phyloP scores from a whole-genome alignment of 2,797 vertebrate species.

The Periophthalmus magnuspinnatus region DNA sequence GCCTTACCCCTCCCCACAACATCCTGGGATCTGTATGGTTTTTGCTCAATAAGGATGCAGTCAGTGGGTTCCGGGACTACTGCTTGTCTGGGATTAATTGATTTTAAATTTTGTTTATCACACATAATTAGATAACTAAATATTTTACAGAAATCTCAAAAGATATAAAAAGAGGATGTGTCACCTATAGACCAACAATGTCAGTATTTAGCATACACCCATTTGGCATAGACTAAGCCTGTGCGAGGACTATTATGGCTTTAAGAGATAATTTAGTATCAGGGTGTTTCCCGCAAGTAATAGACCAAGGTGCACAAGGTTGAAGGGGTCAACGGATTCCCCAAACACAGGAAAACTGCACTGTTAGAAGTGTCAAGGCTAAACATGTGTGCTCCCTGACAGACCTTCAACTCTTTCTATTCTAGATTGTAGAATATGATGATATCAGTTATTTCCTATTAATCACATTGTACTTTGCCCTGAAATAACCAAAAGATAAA shows the following conservation, averaged over 20 bases:
- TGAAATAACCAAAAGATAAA: too few relatives aligned
- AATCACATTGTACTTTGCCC: too few relatives aligned
- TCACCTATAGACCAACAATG: slow-evolving; percentile 26
- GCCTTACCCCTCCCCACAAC: slow-evolving; percentile 70
- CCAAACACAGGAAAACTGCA: slow-evolving; percentile 74
- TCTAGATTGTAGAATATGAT: background rate
- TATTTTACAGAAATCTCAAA: too few relatives aligned
- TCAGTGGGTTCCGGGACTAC: slow-evolving; percentile 12
- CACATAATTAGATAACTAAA: too few relatives aligned
- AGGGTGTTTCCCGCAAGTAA: slow-evolving; percentile 69
- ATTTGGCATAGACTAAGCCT: slow-evolving; percentile 58
- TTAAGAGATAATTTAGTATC: slow-evolving; percentile 68
- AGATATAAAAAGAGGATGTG: too few relatives aligned
- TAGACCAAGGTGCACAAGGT: slow-evolving; percentile 60
- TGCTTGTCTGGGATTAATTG: background rate
- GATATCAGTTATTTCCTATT: too few relatives aligned
- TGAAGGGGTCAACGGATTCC: slow-evolving; percentile 67
- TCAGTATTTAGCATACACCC: slow-evolving; percentile 46
- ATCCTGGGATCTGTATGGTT: slow-evolving; percentile 72
- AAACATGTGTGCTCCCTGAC: slow-evolving; percentile 52
- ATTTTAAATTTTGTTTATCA: background rate
- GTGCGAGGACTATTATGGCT: slow-evolving; percentile 71
- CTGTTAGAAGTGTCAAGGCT: slow-evolving; percentile 69
- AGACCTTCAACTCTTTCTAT: slow-evolving; percentile 66
- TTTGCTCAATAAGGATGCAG: slow-evolving; percentile 49